Conservation (phyloP, 2,888 invertebrate species). For the Thymelicus lineola region DNA sequence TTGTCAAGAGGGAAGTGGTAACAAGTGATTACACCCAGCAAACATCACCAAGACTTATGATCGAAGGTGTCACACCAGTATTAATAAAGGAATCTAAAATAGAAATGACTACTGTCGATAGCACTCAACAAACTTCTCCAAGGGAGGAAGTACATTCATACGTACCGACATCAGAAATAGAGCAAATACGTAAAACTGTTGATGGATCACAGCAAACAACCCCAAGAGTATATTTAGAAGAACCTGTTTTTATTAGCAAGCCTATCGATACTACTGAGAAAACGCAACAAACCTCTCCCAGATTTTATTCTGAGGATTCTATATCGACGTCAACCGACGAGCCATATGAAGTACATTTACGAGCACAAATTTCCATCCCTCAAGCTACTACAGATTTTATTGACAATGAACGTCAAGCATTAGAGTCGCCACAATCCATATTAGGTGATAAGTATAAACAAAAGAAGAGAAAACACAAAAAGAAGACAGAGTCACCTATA, state of each 20-base stretch:
- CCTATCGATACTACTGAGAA: slow-evolving; percentile 47
- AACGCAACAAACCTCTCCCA: slow-evolving; percentile 85
- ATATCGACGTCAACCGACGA: slow-evolving; percentile 82
- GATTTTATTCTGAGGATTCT: slow-evolving; percentile 80
- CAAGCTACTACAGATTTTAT: slow-evolving; percentile 70
- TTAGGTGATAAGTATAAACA: slow-evolving; percentile 68
- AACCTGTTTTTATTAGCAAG: slow-evolving; percentile 17
- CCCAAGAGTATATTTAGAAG: slow-evolving; percentile 44
- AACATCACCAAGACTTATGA: slow-evolving; percentile 58
- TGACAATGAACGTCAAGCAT: slow-evolving; percentile 67
- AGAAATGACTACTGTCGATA: slow-evolving; percentile 44
- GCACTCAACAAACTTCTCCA: slow-evolving; percentile 56
- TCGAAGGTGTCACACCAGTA: neutral
- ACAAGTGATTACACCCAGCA: slow-evolving; percentile 57
- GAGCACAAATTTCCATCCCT: slow-evolving; percentile 85
- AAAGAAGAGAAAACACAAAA: slow-evolving; percentile 72
- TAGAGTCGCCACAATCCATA: slow-evolving; percentile 61
- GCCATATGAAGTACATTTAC: slow-evolving; percentile 86
- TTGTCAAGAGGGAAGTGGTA: slow-evolving; percentile 47
- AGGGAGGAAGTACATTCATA: slow-evolving; percentile 41
- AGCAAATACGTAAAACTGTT: slow-evolving; percentile 53
- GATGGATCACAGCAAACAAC: slow-evolving; percentile 66
- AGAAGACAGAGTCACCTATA: slow-evolving; percentile 68
- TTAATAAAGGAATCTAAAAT: slow-evolving; percentile 12
- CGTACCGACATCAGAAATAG: slow-evolving; percentile 50